A percentile compares a stretch with the other conserved stretches of the same genome.
Evolutionary conservation across 2,888 invertebrate genomes (phyloP).

Genomic region (Ditula angustiorana): DNA sequence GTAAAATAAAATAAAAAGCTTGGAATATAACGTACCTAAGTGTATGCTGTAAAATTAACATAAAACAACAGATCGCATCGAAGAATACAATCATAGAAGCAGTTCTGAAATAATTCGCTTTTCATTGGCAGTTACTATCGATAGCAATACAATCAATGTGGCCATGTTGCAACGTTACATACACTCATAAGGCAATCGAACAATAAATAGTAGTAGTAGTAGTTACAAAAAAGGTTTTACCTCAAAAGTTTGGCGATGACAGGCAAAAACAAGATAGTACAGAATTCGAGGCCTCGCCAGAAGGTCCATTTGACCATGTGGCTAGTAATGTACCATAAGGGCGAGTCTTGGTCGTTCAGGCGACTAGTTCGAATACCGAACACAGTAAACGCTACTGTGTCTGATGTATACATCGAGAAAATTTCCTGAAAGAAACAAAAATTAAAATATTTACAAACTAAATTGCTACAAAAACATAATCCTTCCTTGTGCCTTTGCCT

Average conservation of each 20-base stretch:
- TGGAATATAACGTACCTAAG: no score
- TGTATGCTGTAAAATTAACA: background rate
- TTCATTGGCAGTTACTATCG: background rate
- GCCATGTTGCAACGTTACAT: background rate
- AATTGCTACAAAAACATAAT: no score
- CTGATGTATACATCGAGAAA: constrained; percentile 74
- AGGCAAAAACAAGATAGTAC: constrained; percentile 66
- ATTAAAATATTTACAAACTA: background rate
- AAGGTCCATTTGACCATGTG: constrained; percentile 74
- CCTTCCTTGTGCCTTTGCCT: no score
- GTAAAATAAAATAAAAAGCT: no score
- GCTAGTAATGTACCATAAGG: constrained; percentile 69
- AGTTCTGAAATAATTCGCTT: background rate
- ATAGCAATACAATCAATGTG: background rate
- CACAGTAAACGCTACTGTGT: constrained; percentile 69
- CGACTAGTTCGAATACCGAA: constrained; percentile 69
- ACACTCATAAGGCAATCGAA: background rate
- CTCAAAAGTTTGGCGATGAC: constrained; percentile 59
- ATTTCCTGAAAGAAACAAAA: constrained; percentile 55
- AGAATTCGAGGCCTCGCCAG: constrained; percentile 70
- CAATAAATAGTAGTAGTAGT: background rate
- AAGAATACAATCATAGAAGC: background rate
- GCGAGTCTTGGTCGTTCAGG: constrained; percentile 62
- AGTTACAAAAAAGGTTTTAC: constrained; percentile 45
- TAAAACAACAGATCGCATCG: background rate